phyloP scores from a whole-genome alignment of 53 echinoderm and acorn worm genomes.

The Paelopatides confundens region DNA sequence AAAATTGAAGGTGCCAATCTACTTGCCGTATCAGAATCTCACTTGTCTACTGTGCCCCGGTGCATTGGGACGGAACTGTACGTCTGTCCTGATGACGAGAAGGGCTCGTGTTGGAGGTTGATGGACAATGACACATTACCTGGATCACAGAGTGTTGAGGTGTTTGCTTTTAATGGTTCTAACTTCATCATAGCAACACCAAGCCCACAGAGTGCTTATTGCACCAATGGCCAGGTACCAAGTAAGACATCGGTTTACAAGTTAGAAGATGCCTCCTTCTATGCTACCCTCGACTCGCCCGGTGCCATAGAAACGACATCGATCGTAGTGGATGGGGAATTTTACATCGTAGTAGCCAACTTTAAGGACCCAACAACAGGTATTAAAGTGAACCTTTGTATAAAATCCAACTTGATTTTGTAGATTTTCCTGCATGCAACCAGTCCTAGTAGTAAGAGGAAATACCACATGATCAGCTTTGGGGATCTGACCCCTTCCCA shows the following conservation, averaged over 20 bases:
- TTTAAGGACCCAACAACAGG: constrained; percentile 18
- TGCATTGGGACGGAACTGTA: constrained; percentile 6
- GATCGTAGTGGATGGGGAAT: not conserved
- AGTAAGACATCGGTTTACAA: constrained; percentile 1
- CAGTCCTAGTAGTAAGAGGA: too few species aligned
- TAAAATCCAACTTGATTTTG: too few species aligned
- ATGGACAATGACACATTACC: not conserved
- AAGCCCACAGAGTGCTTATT: constrained; percentile 10
- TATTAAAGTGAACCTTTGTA: not conserved
- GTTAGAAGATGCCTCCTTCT: not conserved
- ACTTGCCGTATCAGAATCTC: not conserved
- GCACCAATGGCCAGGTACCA: not conserved
- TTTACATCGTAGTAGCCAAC: constrained; percentile 19
- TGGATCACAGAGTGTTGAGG: constrained; percentile 14
- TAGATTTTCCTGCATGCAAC: too few species aligned
- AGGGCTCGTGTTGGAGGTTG: not conserved
- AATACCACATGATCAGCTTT: too few species aligned
- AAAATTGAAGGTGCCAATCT: not conserved
- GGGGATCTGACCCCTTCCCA: too few species aligned
- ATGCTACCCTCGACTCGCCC: constrained; percentile 1
- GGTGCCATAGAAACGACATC: not conserved
- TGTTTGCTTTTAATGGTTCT: constrained; percentile 17
- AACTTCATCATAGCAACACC: constrained; percentile 24
- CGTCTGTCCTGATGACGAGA: not conserved
- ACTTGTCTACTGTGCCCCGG: not conserved